phyloP scores from a whole-genome alignment of 2,888 invertebrate species.

The Petrolisthes manimaculis region DNA sequence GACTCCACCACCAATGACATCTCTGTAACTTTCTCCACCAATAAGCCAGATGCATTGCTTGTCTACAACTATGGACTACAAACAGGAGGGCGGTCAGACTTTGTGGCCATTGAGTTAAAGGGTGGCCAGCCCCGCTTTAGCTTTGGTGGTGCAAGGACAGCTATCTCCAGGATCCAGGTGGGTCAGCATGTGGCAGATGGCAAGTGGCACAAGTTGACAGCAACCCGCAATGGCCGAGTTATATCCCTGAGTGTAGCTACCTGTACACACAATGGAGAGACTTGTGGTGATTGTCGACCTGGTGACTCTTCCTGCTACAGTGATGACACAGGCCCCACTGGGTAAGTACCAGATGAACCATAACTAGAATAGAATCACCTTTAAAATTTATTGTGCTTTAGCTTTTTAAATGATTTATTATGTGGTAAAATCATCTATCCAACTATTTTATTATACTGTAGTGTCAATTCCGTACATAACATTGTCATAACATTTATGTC shows the following conservation, averaged over 20 bases:
- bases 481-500: too few species aligned
- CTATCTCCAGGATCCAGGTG: conserved; percentile 83
- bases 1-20: conserved; percentile 92
- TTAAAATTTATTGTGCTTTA: too few species aligned
- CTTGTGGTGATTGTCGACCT: conserved; percentile 87
- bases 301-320: conserved; percentile 86
- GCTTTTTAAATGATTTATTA: too few species aligned
- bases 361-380: too few species aligned
- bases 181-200: conserved; percentile 84
- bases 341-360: conserved; percentile 75
- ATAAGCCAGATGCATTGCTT: conserved; percentile 86
- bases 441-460: too few species aligned
- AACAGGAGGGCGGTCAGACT: conserved; percentile 89
- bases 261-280: conserved; percentile 87
- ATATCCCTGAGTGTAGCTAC: conserved; percentile 85
- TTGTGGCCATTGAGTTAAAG: conserved; percentile 90
- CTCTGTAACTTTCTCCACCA: conserved; percentile 90
- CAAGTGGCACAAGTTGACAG: conserved; percentile 91
- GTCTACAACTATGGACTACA: conserved; percentile 92
- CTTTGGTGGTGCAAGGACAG: conserved; percentile 89
- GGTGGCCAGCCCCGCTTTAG: conserved; percentile 88
- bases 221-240: conserved; percentile 89
- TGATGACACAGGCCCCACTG: conserved; percentile 87
- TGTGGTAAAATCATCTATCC: too few species aligned
- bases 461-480: too few species aligned